Percentiles rank a stretch among this genome's conserved stretches.
phyloP scores from a whole-genome alignment of 2,797 vertebrate genomes.

The Lepilemur ruficaudatus region DNA sequence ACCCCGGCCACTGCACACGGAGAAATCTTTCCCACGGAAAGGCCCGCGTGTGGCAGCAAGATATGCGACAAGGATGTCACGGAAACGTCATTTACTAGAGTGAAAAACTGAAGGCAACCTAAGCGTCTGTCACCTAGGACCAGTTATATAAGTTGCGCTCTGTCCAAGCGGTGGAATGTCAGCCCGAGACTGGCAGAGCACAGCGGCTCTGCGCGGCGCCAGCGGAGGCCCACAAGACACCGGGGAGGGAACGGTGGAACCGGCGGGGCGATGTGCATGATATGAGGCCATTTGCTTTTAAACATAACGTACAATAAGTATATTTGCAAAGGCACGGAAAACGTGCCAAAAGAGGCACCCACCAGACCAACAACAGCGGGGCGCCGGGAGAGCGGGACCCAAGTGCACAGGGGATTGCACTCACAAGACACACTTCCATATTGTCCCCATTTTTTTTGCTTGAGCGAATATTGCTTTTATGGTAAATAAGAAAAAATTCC shows the following conservation, averaged over 20 bases:
- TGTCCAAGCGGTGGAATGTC: conserved; percentile 3
- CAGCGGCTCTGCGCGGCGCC: background rate
- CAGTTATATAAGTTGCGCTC: background rate
- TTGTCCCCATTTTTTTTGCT: background rate
- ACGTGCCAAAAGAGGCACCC: background rate
- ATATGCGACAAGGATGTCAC: background rate
- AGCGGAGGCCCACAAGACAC: background rate
- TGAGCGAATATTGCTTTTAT: background rate
- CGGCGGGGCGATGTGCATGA: background rate
- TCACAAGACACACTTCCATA: background rate
- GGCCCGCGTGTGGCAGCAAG: background rate
- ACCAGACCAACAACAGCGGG: background rate
- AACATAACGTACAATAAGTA: background rate
- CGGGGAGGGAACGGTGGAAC: background rate
- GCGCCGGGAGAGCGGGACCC: background rate
- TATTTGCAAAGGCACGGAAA: background rate
- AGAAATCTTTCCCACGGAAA: background rate
- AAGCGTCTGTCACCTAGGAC: conserved; percentile 12
- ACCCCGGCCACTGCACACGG: background rate
- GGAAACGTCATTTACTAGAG: background rate
- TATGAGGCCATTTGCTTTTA: background rate
- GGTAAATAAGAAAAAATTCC: background rate
- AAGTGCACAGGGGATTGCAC: background rate
- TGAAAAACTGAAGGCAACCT: conserved; percentile 36
- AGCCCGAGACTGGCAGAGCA: conserved; percentile 36